These are phyloP conservation scores for Otocyon megalotis DNA, from an alignment of 2,113 vertebrate species.

Conservation along the genomic window DNA sequence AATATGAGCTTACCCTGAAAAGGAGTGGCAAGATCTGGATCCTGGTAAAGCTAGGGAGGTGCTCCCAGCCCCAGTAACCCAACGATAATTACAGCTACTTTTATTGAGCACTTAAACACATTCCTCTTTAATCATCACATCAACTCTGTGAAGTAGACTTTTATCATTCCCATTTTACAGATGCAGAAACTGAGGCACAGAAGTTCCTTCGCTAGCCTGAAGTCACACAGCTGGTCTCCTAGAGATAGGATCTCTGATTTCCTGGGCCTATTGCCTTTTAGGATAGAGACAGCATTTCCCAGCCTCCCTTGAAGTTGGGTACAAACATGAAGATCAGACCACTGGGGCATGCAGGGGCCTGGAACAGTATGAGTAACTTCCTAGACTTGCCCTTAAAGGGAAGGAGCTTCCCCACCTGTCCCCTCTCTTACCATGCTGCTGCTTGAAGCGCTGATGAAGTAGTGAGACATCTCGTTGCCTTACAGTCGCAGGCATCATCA, in stretches of 20 bases:
- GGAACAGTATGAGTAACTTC: not conserved
- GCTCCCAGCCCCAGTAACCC: not conserved
- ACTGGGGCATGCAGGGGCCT: not conserved
- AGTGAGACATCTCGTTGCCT: not conserved
- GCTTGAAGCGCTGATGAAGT: not conserved
- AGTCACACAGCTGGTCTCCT: not conserved
- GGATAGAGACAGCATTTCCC: slow-evolving; percentile 38
- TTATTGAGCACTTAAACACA: not conserved
- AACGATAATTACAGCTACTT: not conserved
- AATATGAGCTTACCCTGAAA: not conserved
- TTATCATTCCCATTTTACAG: not conserved
- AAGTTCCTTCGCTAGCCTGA: not conserved
- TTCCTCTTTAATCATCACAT: slow-evolving; percentile 4
- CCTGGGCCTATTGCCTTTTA: not conserved
- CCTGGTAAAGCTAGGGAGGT: not conserved
- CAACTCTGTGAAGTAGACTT: not conserved
- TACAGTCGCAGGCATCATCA: not conserved
- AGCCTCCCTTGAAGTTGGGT: not conserved
- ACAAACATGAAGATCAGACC: not conserved
- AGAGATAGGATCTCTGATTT: not conserved
- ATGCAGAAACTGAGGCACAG: slow-evolving; percentile 8
- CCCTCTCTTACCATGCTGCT: not conserved
- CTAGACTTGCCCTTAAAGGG: not conserved
- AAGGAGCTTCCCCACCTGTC: not conserved
- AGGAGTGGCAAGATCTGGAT: not conserved